Percentiles rank a stretch among this genome's conserved stretches.
phyloP scores from a whole-genome alignment of 1,140 invertebrate genomes.

The Drosophila cardini region DNA sequence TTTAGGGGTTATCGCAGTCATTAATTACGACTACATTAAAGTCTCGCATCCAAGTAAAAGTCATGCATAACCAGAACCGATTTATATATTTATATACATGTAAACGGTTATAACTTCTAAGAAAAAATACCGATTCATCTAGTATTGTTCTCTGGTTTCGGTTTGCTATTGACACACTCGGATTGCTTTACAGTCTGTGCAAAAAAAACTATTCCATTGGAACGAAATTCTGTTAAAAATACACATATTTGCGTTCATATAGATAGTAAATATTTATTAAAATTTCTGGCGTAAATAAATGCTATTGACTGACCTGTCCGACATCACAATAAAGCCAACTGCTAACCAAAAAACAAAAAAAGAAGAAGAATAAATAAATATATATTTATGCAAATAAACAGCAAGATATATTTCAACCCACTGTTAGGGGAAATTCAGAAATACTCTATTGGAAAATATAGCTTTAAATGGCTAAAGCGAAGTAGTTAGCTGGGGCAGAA shows the following conservation, averaged over 20 bases:
- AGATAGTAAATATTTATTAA: constrained; percentile 26
- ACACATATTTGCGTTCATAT: background rate
- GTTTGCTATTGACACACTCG: constrained; percentile 39
- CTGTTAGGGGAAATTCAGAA: background rate
- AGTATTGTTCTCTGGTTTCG: background rate
- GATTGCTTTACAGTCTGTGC: constrained; percentile 18
- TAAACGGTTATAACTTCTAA: background rate
- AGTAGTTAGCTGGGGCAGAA: background rate
- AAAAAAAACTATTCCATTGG: constrained; percentile 27
- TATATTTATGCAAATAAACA: constrained; percentile 22
- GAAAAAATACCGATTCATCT: background rate
- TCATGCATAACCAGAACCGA: background rate
- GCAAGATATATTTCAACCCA: no score
- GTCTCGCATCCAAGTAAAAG: background rate
- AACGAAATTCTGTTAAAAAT: constrained; percentile 7
- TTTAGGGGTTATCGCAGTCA: constrained; percentile 32
- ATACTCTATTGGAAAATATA: background rate
- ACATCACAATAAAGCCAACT: constrained; percentile 32
- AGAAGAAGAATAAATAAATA: background rate
- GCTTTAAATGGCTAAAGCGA: background rate
- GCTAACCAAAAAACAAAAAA: constrained; percentile 21
- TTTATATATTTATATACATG: no score
- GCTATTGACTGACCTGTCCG: constrained; percentile 27
- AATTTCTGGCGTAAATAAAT: constrained; percentile 32
- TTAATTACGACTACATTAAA: background rate